Evolutionary conservation across 2,888 invertebrate genomes (phyloP).

Genomic region (Zonitis immaculata): DNA sequence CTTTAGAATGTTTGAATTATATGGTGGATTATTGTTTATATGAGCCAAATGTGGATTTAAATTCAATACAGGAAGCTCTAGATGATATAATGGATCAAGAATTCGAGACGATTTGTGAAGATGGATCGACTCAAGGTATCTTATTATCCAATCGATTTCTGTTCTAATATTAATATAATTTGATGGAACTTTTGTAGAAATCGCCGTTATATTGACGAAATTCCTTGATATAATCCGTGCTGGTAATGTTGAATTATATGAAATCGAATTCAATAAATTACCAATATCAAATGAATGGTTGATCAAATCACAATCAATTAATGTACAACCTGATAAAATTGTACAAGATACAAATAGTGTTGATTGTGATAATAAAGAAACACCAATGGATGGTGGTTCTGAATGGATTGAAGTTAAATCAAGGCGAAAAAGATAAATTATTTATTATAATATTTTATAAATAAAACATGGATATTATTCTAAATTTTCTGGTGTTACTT

Average conservation of each 20-base stretch:
- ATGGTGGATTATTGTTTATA: slow-evolving; percentile 58
- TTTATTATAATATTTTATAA: background rate
- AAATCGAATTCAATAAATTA: slow-evolving; percentile 55
- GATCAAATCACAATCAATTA: slow-evolving; percentile 15
- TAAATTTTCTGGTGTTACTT: slow-evolving; percentile 53
- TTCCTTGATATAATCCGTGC: slow-evolving; percentile 56
- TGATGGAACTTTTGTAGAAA: slow-evolving; percentile 53
- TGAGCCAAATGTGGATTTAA: slow-evolving; percentile 54
- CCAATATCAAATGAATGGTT: slow-evolving; percentile 43
- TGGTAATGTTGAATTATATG: slow-evolving; percentile 55
- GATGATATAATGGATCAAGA: slow-evolving; percentile 71
- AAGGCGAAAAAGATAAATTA: slow-evolving; percentile 50
- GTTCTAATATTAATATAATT: background rate
- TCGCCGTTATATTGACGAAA: slow-evolving; percentile 54
- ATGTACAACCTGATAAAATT: slow-evolving; percentile 16
- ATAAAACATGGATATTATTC: slow-evolving; percentile 14
- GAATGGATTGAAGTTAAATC: slow-evolving; percentile 65
- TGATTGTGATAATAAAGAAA: slow-evolving; percentile 21
- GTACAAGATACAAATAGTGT: background rate
- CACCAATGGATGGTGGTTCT: slow-evolving; percentile 50
- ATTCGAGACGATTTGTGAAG: slow-evolving; percentile 68
- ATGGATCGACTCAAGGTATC: slow-evolving; percentile 64
- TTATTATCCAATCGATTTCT: slow-evolving; percentile 7
- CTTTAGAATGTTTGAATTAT: slow-evolving; percentile 61
- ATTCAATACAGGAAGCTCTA: slow-evolving; percentile 59